Evolutionary conservation across 2,888 invertebrate genomes (phyloP), one percentile per base, ranked within the genome.

Genomic region (Sminthurides aquaticus): DNA sequence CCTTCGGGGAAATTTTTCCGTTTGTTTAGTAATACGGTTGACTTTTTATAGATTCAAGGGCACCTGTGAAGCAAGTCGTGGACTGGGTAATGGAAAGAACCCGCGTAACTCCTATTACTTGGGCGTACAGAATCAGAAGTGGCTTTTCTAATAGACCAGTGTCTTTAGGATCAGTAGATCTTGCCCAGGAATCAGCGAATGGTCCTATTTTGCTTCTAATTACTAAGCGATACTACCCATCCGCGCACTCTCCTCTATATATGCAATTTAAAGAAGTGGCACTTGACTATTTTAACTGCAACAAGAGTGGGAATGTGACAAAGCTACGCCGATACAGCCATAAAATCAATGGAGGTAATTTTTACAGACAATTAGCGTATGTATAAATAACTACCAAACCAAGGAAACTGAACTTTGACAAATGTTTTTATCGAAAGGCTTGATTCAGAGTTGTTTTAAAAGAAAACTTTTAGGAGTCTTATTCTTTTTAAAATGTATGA

Each of bases 141-240:
- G 74, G 74, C n/a, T 74, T 74, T 67, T 69, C 74, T 8, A 74
- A 74, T 61, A 65, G 71, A 55, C 70, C 72, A 1, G 69, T 73
- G 18, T 59, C 71, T 3, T 48, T 74, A 20, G 74, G 71, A 8
- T 68, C 72, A 2, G 49, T 65, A 22, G 73, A 73, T 57, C 69
- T 74, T 55, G 66, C 67, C 48, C 60, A 69, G 24, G 71, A 73
- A 52, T 34, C 73, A 8, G 48, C 60, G 1, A 71, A 67, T 64
- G 70, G 71, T 20, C 74, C 74, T 1, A 59, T 72, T 8, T 62
- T 74, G 29, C 66, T 74, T 25, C 54, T 74, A 20, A 68, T 74
- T 1, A 71, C 73, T 18, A 27, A 70, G 59, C 55, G 74, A 63
- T 72, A 73, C 34, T 74, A 68, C 61, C 74, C 74, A 8, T 71